Conservation (phyloP, 2,888 invertebrate species). For the Sycophila texana region DNA sequence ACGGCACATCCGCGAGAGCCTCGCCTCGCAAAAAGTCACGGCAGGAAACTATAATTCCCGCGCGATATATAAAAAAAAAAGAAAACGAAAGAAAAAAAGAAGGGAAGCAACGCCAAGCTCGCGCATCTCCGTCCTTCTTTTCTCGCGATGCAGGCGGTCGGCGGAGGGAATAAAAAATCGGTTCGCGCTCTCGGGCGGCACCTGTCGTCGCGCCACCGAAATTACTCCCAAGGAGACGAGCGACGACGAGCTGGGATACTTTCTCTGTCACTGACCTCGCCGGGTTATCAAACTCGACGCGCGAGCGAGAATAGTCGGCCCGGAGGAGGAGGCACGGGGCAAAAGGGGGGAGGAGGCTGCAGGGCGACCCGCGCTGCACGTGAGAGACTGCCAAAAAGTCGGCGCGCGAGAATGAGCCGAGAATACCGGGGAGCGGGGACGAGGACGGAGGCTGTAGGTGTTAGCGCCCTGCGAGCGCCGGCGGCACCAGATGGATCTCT, state of each 20-base stretch:
- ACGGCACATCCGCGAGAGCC: not conserved
- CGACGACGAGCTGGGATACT: slow-evolving; percentile 29
- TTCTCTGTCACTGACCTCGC: slow-evolving; percentile 60
- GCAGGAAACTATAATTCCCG: slow-evolving; percentile 55
- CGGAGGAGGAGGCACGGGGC: slow-evolving; percentile 1
- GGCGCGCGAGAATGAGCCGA: no score
- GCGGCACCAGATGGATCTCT: no score
- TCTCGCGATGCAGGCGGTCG: no score
- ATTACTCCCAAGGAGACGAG: slow-evolving; percentile 47
- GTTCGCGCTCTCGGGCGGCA: slow-evolving; percentile 37
- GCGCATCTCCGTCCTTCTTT: no score
- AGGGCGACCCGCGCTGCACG: no score
- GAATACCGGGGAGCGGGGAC: no score
- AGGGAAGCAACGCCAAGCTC: slow-evolving; percentile 27
- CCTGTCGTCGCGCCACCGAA: slow-evolving; percentile 53
- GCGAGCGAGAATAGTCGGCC: slow-evolving; percentile 15
- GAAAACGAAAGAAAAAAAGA: slow-evolving; percentile 37
- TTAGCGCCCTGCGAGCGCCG: not conserved
- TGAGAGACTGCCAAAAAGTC: not conserved
- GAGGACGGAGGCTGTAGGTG: no score
- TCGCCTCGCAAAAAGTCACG: not conserved
- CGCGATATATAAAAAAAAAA: not conserved
- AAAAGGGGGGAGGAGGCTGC: not conserved
- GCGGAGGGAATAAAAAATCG: no score
- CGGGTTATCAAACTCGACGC: slow-evolving; percentile 58